Percentiles rank a stretch among this genome's conserved stretches.
Evolutionary conservation across 2,797 vertebrate species (phyloP).

Genomic region (Hoplostethus mediterraneus): DNA sequence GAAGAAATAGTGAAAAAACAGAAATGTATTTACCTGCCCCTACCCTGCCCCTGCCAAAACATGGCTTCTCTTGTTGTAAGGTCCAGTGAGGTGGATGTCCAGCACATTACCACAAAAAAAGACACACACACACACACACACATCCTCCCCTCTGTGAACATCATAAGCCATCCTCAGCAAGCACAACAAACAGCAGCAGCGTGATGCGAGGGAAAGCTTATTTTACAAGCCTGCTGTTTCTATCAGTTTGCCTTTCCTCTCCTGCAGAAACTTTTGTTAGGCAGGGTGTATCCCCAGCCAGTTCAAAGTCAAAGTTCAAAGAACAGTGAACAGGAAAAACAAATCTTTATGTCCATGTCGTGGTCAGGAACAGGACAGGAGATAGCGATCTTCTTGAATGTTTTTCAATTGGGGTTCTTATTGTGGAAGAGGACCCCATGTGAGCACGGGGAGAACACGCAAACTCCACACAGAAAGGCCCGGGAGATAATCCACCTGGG

Average conservation of each 20-base stretch:
- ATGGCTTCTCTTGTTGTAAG: slow-evolving; percentile 37
- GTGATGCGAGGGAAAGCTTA: slow-evolving; percentile 62
- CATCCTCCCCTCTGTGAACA: slow-evolving; percentile 12
- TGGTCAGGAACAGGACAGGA: no score
- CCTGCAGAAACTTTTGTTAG: slow-evolving; percentile 57
- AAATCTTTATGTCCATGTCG: no score
- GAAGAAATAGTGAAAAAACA: neutral
- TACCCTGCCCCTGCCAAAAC: slow-evolving; percentile 12
- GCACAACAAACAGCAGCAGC: slow-evolving; percentile 76
- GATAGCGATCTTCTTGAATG: no score
- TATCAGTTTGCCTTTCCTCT: slow-evolving; percentile 64
- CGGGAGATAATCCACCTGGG: no score
- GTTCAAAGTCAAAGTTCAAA: slow-evolving; percentile 70
- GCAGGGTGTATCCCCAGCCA: slow-evolving; percentile 62
- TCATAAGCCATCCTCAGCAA: slow-evolving; percentile 54
- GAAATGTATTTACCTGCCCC: slow-evolving; percentile 69
- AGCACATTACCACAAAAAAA: slow-evolving; percentile 12
- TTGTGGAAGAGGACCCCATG: no score
- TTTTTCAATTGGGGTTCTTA: no score
- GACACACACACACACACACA: slow-evolving; percentile 25
- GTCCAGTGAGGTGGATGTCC: slow-evolving; percentile 23
- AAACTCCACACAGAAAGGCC: no score
- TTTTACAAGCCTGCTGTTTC: slow-evolving; percentile 61
- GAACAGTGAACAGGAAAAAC: no score
- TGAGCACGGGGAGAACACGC: no score